These are phyloP conservation scores for Neoitamus cyanurus DNA, from an alignment of 2,888 invertebrate species.

Conservation along the genomic window DNA sequence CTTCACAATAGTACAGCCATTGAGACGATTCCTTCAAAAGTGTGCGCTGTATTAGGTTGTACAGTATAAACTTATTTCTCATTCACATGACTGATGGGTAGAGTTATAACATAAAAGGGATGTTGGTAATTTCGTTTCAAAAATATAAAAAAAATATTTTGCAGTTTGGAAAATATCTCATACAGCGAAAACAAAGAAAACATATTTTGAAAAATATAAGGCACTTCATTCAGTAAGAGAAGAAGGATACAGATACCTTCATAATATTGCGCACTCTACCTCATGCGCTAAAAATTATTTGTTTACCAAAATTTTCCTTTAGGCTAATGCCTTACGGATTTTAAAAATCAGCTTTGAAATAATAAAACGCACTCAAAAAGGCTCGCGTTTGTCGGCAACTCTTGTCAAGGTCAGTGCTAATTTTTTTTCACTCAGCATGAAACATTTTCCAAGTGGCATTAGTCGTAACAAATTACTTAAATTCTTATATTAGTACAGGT, in stretches of 20 bases:
- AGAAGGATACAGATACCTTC: background rate
- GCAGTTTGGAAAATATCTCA: background rate
- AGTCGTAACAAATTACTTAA: background rate
- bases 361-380: no score
- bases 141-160: background rate
- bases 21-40: background rate
- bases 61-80: background rate
- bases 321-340: background rate
- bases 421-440: no score
- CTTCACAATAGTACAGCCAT: constrained; percentile 15
- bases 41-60: background rate
- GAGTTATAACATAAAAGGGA: background rate
- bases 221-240: background rate
- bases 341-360: background rate
- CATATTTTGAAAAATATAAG: background rate
- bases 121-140: background rate
- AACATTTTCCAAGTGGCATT: background rate
- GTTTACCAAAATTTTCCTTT: background rate
- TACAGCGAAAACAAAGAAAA: background rate
- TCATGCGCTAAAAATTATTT: background rate
- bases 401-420: background rate
- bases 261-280: background rate
- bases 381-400: no score
- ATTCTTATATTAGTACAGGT: background rate
- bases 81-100: background rate